Conservation (phyloP, 2,113 vertebrate genomes). For the Onychostoma macrolepis region DNA sequence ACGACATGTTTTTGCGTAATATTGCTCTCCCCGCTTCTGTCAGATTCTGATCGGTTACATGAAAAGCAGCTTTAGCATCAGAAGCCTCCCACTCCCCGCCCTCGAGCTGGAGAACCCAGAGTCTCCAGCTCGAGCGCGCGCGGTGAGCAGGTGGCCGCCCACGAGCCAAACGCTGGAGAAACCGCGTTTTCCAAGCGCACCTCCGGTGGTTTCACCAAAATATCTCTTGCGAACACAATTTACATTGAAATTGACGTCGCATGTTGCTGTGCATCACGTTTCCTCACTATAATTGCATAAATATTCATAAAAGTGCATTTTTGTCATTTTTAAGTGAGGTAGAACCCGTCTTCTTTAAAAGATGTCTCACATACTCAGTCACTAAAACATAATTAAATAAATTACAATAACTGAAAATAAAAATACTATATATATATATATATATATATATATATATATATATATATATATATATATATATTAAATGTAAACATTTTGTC, state of each 20-base stretch:
- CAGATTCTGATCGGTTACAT: conserved; percentile 9
- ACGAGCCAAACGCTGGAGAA: conserved; percentile 41
- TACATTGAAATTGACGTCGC: not conserved
- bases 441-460: too few relatives aligned
- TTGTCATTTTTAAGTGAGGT: not conserved
- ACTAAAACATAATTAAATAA: too few relatives aligned
- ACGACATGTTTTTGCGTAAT: conserved; percentile 33
- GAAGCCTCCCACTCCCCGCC: conserved; percentile 46
- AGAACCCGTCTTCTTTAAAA: not conserved
- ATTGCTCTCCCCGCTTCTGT: conserved; percentile 10
- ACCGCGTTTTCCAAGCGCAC: conserved; percentile 9
- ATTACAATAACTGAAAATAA: too few relatives aligned
- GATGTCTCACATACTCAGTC: not conserved
- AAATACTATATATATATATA: too few relatives aligned
- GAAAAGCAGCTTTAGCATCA: conserved; percentile 47
- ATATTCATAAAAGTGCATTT: not conserved
- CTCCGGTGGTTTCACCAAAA: conserved; percentile 15
- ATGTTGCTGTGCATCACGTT: not conserved
- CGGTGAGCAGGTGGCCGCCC: conserved; percentile 49
- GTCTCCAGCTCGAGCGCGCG: conserved; percentile 38
- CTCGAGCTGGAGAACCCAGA: conserved; percentile 41
- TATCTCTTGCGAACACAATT: conserved; percentile 10
- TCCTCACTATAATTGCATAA: not conserved
- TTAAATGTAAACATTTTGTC: too few relatives aligned
- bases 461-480: too few relatives aligned